Base-by-base conservation (phyloP, 1,140 invertebrate genomes). In the Lucilia cuprina region DNA sequence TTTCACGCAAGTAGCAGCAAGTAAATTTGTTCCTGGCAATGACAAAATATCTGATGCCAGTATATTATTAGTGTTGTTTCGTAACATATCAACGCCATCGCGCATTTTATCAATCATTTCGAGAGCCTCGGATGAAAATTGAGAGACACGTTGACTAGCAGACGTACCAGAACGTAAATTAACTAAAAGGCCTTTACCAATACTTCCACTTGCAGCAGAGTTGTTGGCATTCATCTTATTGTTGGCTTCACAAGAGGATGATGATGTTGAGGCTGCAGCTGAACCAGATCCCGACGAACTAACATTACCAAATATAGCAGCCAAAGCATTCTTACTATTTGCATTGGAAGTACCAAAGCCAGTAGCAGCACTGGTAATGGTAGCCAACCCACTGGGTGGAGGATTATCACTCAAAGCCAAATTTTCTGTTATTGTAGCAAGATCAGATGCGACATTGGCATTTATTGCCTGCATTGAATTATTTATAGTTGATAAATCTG, bases 401-500 rank as follows among this genome's bases (percentile, higher is more conserved):
- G 85, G 34, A 10, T 78, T 60, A 50, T 84, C 83, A 74, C 82
- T 87, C 14, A 96, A 92, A 0, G 95, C 94, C 9, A 96, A 90
- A 83, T 94, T 95, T 91, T 97, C 96, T 13, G 97, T 95, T 88
- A 97, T 97, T 34, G 96, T 97, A 0, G 96, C 96, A 82, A 97
- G 92, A 92, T 97, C 96, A 88, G 92, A 92, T 2, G 84, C 78
- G 83, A 87, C 86, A 75, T 83, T 86, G 7, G 86, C 85, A 83
- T 89, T 91, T 91, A 93, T 89, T 1, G 88, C 88, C 25, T 87
- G 88, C 87, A 90, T 91, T 3, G 93, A 94, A 88, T 94, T 94
- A 86, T 95, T 95, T 35, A 95, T 94, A 3, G 94, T 92, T 1
- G 94, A 94, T 47, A 95, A 87, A 91, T 95, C 93, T 87, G 93